A percentile compares a stretch with the other conserved stretches of the same genome.
Evolutionary conservation across 2,888 invertebrate genomes (phyloP).

Genomic region (Mantis religiosa): DNA sequence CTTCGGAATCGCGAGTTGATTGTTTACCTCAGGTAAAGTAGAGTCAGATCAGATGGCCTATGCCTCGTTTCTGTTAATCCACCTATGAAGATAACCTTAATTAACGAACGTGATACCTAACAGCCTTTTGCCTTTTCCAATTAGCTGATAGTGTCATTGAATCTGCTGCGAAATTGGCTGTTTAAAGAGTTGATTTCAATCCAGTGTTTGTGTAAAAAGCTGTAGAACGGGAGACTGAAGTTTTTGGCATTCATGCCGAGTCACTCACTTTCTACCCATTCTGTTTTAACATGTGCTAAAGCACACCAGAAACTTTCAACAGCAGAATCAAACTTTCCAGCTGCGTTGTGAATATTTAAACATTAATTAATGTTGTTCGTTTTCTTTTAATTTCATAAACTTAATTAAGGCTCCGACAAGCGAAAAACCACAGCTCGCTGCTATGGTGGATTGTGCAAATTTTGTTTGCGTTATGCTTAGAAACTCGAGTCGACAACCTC

Average conservation of each 20-base stretch:
- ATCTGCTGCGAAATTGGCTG: too few relatives aligned
- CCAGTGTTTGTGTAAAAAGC: background rate
- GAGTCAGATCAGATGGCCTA: too few relatives aligned
- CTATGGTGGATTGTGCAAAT: background rate
- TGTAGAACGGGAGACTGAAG: background rate
- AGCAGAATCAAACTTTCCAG: background rate
- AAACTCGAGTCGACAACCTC: background rate
- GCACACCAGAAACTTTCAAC: background rate
- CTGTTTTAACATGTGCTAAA: background rate
- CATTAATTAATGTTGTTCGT: background rate
- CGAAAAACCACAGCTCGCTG: background rate
- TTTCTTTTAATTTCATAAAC: background rate
- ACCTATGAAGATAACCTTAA: too few relatives aligned
- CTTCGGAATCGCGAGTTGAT: too few relatives aligned
- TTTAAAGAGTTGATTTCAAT: too few relatives aligned
- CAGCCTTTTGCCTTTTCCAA: too few relatives aligned
- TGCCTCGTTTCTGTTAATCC: too few relatives aligned
- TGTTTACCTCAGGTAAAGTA: too few relatives aligned
- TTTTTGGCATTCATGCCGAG: background rate
- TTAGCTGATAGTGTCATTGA: too few relatives aligned
- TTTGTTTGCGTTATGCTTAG: background rate
- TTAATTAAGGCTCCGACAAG: background rate
- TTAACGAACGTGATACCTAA: too few relatives aligned
- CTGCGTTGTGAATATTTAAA: background rate
- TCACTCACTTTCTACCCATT: background rate